Conservation (phyloP, 2,888 invertebrate genomes). For the Nebria salina region DNA sequence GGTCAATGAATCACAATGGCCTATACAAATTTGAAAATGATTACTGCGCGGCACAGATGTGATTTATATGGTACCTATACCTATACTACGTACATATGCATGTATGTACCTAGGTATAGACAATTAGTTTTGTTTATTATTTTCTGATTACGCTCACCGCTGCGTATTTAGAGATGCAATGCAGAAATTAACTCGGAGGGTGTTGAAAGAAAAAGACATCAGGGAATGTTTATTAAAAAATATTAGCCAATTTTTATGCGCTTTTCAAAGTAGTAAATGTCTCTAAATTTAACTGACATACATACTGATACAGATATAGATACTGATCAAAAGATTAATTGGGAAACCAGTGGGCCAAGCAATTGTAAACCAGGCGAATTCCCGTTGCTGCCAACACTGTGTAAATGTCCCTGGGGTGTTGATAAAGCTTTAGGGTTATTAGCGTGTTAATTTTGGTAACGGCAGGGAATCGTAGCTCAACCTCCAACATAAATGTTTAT, state of each 20-base stretch:
- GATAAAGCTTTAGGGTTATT: background rate
- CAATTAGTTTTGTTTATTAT: background rate
- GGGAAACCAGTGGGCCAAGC: background rate
- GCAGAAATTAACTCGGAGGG: too few relatives aligned
- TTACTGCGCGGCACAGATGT: constrained; percentile 15
- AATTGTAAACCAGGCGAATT: background rate
- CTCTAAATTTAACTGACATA: too few relatives aligned
- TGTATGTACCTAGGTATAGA: background rate
- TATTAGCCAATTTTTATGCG: too few relatives aligned
- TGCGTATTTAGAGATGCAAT: too few relatives aligned
- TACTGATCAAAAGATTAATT: background rate
- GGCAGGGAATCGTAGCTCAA: background rate
- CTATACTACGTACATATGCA: background rate
- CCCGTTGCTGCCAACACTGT: constrained; percentile 15
- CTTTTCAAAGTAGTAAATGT: too few relatives aligned
- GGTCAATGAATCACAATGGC: constrained; percentile 36
- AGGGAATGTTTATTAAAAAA: too few relatives aligned
- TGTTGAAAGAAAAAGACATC: too few relatives aligned
- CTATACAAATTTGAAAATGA: constrained; percentile 31
- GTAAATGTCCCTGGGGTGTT: background rate
- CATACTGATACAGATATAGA: background rate
- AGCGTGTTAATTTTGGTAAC: constrained; percentile 20
- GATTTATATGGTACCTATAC: constrained; percentile 16
- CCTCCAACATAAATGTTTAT: background rate
- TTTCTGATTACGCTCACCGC: too few relatives aligned